Evolutionary conservation across 2,113 vertebrate genomes (phyloP).

Genomic region (Aegotheles bennettii): DNA sequence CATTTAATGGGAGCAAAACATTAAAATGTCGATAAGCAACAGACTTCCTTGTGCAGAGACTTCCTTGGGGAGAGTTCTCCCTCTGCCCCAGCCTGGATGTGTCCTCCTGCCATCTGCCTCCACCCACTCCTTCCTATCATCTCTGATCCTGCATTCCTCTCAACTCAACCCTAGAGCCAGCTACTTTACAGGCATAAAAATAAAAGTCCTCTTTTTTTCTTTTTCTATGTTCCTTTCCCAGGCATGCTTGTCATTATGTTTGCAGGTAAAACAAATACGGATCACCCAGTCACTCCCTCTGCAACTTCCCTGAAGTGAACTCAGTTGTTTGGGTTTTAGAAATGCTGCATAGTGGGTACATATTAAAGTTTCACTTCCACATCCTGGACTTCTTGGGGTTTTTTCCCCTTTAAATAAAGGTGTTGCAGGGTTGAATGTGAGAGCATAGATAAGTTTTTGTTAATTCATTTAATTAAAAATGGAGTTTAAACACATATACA

Average conservation of each 20-base stretch:
- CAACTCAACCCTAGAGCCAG: background rate
- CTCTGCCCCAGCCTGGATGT: background rate
- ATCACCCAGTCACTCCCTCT: background rate
- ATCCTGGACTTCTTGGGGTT: background rate
- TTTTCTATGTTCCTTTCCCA: background rate
- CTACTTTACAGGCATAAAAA: background rate
- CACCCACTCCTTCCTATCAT: background rate
- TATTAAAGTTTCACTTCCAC: background rate
- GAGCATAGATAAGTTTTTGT: background rate
- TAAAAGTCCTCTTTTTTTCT: background rate
- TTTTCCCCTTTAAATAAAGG: background rate
- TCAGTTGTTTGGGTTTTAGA: background rate
- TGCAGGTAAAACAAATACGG: background rate
- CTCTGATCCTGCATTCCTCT: background rate
- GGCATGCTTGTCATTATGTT: background rate
- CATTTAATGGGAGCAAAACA: background rate
- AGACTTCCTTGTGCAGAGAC: background rate
- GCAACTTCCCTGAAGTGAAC: background rate
- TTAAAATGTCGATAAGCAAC: background rate
- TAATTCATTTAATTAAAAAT: background rate
- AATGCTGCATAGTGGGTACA: fast-evolving
- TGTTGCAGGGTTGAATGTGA: background rate
- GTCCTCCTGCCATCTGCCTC: background rate
- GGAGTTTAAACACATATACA: background rate
- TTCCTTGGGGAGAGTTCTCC: background rate